Evolutionary conservation across 92 coral and sea anemone genomes (phyloP), one percentile per base, ranked within the genome.

Genomic region (Meandrina meandrites): DNA sequence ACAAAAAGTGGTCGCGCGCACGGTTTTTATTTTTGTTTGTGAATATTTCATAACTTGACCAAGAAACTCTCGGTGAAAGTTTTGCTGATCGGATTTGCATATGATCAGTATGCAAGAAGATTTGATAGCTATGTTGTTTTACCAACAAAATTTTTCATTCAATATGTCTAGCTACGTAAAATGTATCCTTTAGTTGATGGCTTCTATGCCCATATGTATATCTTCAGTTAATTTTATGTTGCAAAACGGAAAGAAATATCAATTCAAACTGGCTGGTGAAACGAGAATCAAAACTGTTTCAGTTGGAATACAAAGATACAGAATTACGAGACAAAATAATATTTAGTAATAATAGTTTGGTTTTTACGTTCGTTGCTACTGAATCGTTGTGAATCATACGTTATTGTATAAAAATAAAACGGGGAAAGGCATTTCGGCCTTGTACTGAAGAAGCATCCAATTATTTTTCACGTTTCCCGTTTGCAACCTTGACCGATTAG

Each of bases 21-120:
- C 16, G 69, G 64, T 37, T n/a, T 51, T 9, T 27, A 40, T 14
- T n/a, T n/a, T n/a, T n/a, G 16, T 51, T 24, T 34, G 51, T 34
- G 34, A 72, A 72, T 72, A 72, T 83, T 53, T 83, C 24, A 83
- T 32, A 36, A 57, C 53, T 56, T 36, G 71, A 36, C 42, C 15
- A 51, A 30, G 9, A 54, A 27, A 12, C 57, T 73, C 51, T 22
- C 27, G 35, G 11, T 16, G 62, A 13, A 21, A 36, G 57, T n/a
- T 32, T 51, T 31, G 27, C 45, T 24, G 22, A 17, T 73, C 51
- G 9, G 18, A 66, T 81, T 67, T 81, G 85, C 76, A 81, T 67
- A 81, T 67, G 27, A 66, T 64, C 42, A 9, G 75, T 35, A 17
- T 64, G 57, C 17, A 64, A 34, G 6, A 24, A 19, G 0, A 73